Evolutionary conservation across 1,140 invertebrate species (phyloP).

Genomic region (Nixonia krombeini): DNA sequence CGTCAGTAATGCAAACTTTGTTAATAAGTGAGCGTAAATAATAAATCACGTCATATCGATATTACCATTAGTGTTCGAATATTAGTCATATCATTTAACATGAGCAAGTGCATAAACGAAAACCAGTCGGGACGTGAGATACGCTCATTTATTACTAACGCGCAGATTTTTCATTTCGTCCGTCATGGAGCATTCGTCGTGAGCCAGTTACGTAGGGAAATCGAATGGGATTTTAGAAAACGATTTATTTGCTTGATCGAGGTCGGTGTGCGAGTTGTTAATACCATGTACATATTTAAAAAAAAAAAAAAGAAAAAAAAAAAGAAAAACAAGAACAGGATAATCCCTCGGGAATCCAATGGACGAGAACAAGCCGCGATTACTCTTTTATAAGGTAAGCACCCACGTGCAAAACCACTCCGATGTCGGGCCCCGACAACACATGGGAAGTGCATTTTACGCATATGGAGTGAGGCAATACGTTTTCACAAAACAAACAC

Average conservation of each 20-base stretch:
- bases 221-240: neutral
- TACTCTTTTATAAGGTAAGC: slow-evolving; percentile 21
- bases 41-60: too few species aligned
- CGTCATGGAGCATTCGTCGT: too few species aligned
- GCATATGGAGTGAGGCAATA: slow-evolving; percentile 56
- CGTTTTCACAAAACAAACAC: too few species aligned
- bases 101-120: too few species aligned
- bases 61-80: too few species aligned
- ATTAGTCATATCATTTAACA: too few species aligned
- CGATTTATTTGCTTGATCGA: slow-evolving; percentile 12
- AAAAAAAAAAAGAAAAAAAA: neutral
- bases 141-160: too few species aligned
- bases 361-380: slow-evolving; percentile 11
- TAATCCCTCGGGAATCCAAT: slow-evolving; percentile 2
- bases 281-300: slow-evolving; percentile 37
- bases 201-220: too few species aligned
- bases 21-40: too few species aligned
- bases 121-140: too few species aligned
- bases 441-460: slow-evolving; percentile 27
- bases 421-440: slow-evolving; percentile 23
- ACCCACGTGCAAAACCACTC: neutral
- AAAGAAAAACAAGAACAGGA: slow-evolving; percentile 10
- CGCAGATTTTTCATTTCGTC: too few species aligned
- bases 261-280: slow-evolving; percentile 20
- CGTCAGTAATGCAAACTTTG: too few species aligned